Evolutionary conservation across 2,888 invertebrate genomes (phyloP).

Genomic region (Sycophila texana): DNA sequence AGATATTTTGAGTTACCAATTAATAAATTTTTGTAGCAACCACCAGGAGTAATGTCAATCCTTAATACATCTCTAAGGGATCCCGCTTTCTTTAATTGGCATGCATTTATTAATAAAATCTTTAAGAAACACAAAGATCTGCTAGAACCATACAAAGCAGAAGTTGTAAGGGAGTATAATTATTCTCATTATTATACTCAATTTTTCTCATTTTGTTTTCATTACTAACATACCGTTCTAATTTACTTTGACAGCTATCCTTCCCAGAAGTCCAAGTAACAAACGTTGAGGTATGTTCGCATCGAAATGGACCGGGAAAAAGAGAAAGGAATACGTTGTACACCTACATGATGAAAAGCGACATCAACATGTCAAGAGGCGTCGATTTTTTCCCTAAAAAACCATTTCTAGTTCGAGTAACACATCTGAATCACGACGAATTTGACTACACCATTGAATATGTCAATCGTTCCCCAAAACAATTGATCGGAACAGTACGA

Average conservation of each 20-base stretch:
- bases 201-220: not conserved
- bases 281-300: constrained; percentile 69
- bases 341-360: constrained; percentile 89
- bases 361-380: constrained; percentile 86
- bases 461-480: constrained; percentile 77
- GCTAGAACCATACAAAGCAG: constrained; percentile 80
- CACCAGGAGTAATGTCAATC: constrained; percentile 89
- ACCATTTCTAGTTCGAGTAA: constrained; percentile 83
- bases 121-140: constrained; percentile 86
- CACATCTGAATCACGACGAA: constrained; percentile 86
- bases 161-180: constrained; percentile 76
- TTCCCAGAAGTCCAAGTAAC: constrained; percentile 81
- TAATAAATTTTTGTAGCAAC: constrained; percentile 81
- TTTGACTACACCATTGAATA: constrained; percentile 82
- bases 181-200: too few species aligned
- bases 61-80: constrained; percentile 91
- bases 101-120: constrained; percentile 86
- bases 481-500: constrained; percentile 80
- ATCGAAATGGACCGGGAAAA: constrained; percentile 6
- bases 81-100: constrained; percentile 91
- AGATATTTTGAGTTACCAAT: too few species aligned
- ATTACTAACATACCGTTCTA: too few species aligned
- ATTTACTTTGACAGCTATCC: too few species aligned
- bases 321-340: constrained; percentile 71
- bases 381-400: constrained; percentile 89